Evolutionary conservation across 92 coral and sea anemone species (phyloP).

Genomic region (Zoanthus sansibaricus): DNA sequence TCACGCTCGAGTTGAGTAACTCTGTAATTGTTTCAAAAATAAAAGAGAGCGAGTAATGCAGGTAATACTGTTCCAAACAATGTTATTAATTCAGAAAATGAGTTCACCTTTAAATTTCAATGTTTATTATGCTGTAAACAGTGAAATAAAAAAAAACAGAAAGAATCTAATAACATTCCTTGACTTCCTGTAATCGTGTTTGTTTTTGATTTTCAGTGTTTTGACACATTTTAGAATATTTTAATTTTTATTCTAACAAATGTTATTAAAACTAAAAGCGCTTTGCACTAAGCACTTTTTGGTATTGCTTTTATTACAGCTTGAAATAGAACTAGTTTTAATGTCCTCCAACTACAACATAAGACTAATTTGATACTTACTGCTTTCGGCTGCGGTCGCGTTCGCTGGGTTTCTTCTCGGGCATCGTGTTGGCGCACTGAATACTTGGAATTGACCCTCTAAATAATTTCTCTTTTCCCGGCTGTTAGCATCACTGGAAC

Average conservation of each 20-base stretch:
- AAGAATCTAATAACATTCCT: background rate
- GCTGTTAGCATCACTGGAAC: background rate
- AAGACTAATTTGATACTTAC: background rate
- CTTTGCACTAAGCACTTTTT: background rate
- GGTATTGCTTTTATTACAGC: background rate
- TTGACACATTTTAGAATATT: too few relatives aligned
- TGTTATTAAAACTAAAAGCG: background rate
- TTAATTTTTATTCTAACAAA: background rate
- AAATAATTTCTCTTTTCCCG: background rate
- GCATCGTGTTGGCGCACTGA: constrained; percentile 1
- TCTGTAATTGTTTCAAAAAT: constrained; percentile 41
- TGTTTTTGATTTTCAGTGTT: background rate
- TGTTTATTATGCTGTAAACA: background rate
- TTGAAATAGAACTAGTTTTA: background rate
- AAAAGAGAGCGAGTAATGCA: background rate
- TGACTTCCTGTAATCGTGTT: background rate
- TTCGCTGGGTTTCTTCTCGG: background rate
- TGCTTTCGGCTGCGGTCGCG: background rate
- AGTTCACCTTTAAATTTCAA: background rate
- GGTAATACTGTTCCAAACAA: background rate
- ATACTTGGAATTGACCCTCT: background rate
- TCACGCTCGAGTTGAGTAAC: constrained; percentile 19
- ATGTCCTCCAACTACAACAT: background rate
- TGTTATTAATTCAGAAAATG: background rate
- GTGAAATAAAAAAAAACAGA: background rate